These are phyloP conservation scores for Colletes collaris DNA, from an alignment of 2,888 invertebrate species.

Conservation along the genomic window DNA sequence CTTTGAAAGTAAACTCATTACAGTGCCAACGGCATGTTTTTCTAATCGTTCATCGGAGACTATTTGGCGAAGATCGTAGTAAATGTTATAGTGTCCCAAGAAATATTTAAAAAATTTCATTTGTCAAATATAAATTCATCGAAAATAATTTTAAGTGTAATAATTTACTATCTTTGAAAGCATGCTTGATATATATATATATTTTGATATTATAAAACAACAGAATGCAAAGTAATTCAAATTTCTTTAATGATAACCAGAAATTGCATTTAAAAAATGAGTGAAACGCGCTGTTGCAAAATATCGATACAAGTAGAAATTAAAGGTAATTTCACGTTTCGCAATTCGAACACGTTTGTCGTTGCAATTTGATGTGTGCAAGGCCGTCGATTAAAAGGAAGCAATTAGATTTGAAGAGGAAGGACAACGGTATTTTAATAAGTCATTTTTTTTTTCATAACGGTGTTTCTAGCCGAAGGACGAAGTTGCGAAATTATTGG, in stretches of 20 bases:
- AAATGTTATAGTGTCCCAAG: neutral
- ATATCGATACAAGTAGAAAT: constrained; percentile 8
- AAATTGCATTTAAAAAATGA: neutral
- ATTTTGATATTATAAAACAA: too few relatives aligned
- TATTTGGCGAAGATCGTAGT: neutral
- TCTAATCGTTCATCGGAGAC: constrained; percentile 13
- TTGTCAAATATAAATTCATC: too few relatives aligned
- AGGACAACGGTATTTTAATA: constrained; percentile 46
- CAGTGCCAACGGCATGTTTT: neutral
- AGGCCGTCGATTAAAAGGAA: constrained; percentile 49
- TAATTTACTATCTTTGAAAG: too few relatives aligned
- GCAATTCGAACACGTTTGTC: constrained; percentile 17
- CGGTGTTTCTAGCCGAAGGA: constrained; percentile 52
- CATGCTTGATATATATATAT: too few relatives aligned
- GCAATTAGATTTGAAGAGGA: constrained; percentile 51
- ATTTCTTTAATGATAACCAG: too few relatives aligned
- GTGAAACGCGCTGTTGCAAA: neutral
- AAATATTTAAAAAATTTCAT: too few relatives aligned
- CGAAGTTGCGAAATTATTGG: constrained; percentile 58
- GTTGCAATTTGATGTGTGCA: constrained; percentile 43
- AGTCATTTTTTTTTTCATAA: constrained; percentile 49
- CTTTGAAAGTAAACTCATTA: constrained; percentile 27
- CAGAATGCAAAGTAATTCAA: too few relatives aligned
- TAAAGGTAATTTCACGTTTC: constrained; percentile 17
- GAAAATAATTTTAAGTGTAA: too few relatives aligned